Base-by-base conservation (phyloP, 2,797 vertebrate species). In the Sus cebifrons region DNA sequence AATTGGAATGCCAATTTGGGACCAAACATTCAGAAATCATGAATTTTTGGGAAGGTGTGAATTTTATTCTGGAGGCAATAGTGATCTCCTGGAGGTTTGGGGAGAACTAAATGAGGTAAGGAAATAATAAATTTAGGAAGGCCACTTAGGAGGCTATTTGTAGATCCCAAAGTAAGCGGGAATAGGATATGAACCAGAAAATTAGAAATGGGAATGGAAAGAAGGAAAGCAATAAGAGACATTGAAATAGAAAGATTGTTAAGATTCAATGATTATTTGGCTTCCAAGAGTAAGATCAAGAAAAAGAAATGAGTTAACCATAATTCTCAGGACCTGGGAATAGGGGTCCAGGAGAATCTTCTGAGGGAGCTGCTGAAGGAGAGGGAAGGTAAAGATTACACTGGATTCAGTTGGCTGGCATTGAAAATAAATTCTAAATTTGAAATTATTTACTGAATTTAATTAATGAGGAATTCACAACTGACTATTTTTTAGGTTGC, bases 251-350 rank as follows among this genome's bases (percentile, higher is more conserved):
- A 84, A 62, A 1, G 17, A 67, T 25, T n/a, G 16, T 62, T 82
- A 90, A 78, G 32, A 71, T 74, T 89, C 44, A 52, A 3, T 32
- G 67, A 49, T 82, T 78, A 60, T 89, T 70, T 83, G n/a, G 14
- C 32, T 83, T 67, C 29, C 16, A 79, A 84, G 27, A 73, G 6
- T 67, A 36, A 67, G 1, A 25, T 94, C 60, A 75, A 84, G 62
- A 79, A 95, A 94, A 75, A 29, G 15, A 83, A 95, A 64, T 52
- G 23, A 21, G 14, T 96, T 40, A 92, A 90, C 75, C 40, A 58
- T 86, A 86, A 32, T 82, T 81, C 20, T 93, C 71, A 85, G n/a
- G 11, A 49, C 11, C 54, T 25, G 23, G 74, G 9, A 85, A 52
- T 14, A 81, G 25, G 29, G 44, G 21, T 86, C 27, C 1, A 25